phyloP scores from a whole-genome alignment of 2,113 vertebrate species.

The Prionailurus bengalensis region DNA sequence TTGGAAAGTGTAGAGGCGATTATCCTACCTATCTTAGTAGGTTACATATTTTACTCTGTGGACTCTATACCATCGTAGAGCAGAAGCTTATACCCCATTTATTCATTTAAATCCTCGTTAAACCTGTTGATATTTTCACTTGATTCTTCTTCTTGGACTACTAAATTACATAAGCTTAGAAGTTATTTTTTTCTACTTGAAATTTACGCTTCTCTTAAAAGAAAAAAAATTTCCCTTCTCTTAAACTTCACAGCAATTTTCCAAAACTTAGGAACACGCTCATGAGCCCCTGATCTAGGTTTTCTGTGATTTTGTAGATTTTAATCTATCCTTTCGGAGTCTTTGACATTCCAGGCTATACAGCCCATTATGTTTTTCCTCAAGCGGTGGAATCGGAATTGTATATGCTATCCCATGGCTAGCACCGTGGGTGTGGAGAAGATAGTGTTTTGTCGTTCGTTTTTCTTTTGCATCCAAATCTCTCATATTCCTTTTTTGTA shows the following conservation, averaged over 20 bases:
- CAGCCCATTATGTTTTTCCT: constrained; percentile 25
- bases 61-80: neutral
- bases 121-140: constrained; percentile 25
- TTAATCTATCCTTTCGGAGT: neutral
- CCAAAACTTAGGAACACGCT: neutral
- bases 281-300: neutral
- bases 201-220: neutral
- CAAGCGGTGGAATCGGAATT: neutral
- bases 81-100: neutral
- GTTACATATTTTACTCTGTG: neutral
- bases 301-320: neutral
- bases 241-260: constrained; percentile 43
- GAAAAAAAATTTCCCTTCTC: neutral
- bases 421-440: neutral
- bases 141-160: constrained; percentile 1
- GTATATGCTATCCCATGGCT: neutral
- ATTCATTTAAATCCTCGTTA: constrained; percentile 43
- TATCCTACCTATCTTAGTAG: neutral
- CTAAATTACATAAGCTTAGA: neutral
- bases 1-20: neutral
- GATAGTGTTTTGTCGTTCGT: constrained; percentile 3
- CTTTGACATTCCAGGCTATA: neutral
- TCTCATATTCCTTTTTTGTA: constrained; percentile 45
- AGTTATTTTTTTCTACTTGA: constrained; percentile 8
- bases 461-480: constrained; percentile 27